Percentiles rank a stretch among this genome's conserved stretches.
Conservation (phyloP, 1,140 invertebrate species). For the Trichomalopsis sarcophagae region DNA sequence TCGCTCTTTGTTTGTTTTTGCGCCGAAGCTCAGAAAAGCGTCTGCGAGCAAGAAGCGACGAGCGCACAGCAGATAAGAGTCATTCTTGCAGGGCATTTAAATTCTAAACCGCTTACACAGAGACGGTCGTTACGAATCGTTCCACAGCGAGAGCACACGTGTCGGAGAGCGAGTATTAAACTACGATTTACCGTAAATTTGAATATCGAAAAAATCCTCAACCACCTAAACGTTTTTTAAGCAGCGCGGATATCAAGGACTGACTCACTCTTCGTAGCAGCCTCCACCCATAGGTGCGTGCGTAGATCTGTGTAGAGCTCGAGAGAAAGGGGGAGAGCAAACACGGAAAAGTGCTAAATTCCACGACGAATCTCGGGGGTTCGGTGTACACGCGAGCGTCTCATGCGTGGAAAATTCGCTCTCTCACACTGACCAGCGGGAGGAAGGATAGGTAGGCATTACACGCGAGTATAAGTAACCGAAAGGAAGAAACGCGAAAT, state of each 20-base stretch:
- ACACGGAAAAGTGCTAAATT: not conserved
- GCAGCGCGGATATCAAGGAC: not conserved
- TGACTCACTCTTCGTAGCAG: not conserved
- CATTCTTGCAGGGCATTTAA: not conserved
- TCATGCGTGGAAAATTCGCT: conserved; percentile 38
- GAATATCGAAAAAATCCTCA: not conserved
- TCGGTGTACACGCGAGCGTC: conserved; percentile 20
- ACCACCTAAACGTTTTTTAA: not conserved
- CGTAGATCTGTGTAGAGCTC: not conserved
- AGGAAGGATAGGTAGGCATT: not conserved
- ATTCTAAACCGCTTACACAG: not conserved
- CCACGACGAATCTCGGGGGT: not conserved
- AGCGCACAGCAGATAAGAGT: not conserved
- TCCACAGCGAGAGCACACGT: not conserved
- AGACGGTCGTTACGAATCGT: not conserved
- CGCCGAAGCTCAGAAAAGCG: no score
- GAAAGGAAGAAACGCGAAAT: conserved; percentile 5
- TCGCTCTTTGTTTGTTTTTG: no score
- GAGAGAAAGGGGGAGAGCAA: not conserved
- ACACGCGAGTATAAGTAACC: not conserved
- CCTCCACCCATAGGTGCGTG: not conserved
- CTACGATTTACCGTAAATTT: not conserved
- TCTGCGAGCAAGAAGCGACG: not conserved
- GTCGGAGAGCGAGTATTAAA: not conserved
- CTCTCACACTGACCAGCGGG: not conserved